Conservation (phyloP, 1,140 invertebrate genomes). For the Dicyema japonicum region DNA sequence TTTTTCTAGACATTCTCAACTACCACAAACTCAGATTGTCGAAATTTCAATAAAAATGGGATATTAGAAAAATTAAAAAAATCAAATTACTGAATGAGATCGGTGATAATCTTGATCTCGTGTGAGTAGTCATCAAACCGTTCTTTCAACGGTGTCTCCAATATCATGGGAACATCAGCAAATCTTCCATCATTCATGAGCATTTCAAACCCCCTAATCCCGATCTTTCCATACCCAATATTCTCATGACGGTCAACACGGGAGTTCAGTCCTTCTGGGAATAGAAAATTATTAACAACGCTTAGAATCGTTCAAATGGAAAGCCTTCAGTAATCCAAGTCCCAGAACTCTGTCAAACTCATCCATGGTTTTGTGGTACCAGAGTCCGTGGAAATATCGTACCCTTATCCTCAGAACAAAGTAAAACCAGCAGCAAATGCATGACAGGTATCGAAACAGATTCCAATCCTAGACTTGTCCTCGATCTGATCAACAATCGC, state of each 20-base stretch:
- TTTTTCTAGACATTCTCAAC: too few species aligned
- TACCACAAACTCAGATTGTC: too few species aligned
- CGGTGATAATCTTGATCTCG: slow-evolving; percentile 11
- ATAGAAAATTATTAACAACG: slow-evolving; percentile 2
- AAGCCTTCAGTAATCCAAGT: slow-evolving; percentile 21
- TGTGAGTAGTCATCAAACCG: slow-evolving; percentile 8
- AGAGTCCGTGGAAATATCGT: neutral
- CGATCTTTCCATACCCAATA: slow-evolving; percentile 24
- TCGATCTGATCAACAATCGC: slow-evolving; percentile 21
- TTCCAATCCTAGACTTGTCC: slow-evolving; percentile 21
- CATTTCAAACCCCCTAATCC: slow-evolving; percentile 13
- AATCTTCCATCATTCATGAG: slow-evolving; percentile 22
- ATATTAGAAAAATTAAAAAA: too few species aligned
- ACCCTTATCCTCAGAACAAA: slow-evolving; percentile 2
- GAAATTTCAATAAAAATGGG: too few species aligned
- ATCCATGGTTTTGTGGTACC: slow-evolving; percentile 16
- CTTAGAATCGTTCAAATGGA: slow-evolving; percentile 26
- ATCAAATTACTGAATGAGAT: too few species aligned
- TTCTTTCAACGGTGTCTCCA: slow-evolving; percentile 21
- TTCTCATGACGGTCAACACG: slow-evolving; percentile 23
- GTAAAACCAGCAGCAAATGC: slow-evolving; percentile 23
- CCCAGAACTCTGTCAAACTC: slow-evolving; percentile 23
- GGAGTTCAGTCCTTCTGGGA: slow-evolving; percentile 16
- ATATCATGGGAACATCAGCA: slow-evolving; percentile 21
- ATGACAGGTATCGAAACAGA: slow-evolving; percentile 26